Evolutionary conservation across 2,113 vertebrate species (phyloP), one percentile per base, ranked within the genome.

Genomic region (Tretioscincus oriximinensis): DNA sequence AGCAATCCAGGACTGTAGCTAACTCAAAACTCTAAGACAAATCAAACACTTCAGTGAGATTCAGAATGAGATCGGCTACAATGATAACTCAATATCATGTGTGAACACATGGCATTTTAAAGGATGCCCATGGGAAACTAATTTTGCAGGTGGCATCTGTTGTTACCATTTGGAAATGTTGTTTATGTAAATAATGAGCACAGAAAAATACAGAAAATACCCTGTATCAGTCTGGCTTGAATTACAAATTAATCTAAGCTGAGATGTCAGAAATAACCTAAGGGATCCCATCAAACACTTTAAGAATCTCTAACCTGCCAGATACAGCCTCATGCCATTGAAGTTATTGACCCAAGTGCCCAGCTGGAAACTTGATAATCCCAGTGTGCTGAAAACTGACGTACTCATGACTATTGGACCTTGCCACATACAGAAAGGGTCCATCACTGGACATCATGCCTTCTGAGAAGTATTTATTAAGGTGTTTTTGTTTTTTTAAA

Each of bases 191-290:
- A 77, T 66, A 80, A 86, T 75, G 78, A 1, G 20, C 5, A 85
- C 77, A 84, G 74, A 68, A 87, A 73, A 80, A 80, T 84, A 58
- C 61, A 86, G 78, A 83, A 78, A 83, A 65, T 61, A 21, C 92
- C 78, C 82, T 54, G 3, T 28, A 86, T 51, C 67, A 81, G 6
- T 31, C 85, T 86, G 63, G 72, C 7, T 77, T 84, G 70, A 90
- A 89, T 70, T 83, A 82, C 49, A 85, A 71, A 60, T 90, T 92
- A 90, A 91, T 88, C 82, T 84, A 60, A 83, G 20, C 78, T 87
- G 12, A 70, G 67, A 26, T 69, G 24, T 41, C 31, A 61, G 61
- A 63, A 61, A 14, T 41, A 70, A 29, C 24, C 24, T 22, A 60
- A 65, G 26, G 35, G 74, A 61, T 9, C 74, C 64, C 24, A 76